These are phyloP conservation scores for Melanophora roralis DNA, from an alignment of 2,888 invertebrate species.

Conservation along the genomic window DNA sequence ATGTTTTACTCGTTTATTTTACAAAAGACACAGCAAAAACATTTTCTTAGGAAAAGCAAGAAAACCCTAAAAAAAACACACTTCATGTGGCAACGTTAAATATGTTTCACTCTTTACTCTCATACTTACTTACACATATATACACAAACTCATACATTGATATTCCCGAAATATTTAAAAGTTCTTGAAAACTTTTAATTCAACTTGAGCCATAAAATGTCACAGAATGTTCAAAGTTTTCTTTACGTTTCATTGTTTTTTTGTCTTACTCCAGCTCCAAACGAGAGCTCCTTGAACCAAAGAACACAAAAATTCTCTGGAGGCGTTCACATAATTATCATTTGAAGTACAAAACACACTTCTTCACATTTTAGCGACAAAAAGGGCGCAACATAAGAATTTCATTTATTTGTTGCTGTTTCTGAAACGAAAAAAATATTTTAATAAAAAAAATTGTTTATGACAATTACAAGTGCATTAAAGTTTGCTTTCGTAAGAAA, in stretches of 20 bases:
- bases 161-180: slow-evolving; percentile 34
- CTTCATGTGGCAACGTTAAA: background rate
- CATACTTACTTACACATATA: background rate
- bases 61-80: slow-evolving; percentile 4
- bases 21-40: background rate
- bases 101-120: background rate
- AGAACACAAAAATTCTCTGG: slow-evolving; percentile 39
- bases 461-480: slow-evolving; percentile 61
- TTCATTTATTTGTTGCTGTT: slow-evolving; percentile 31
- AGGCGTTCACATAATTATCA: slow-evolving; percentile 29
- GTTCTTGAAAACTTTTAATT: slow-evolving; percentile 56
- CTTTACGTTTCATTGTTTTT: slow-evolving; percentile 17
- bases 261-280: background rate
- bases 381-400: slow-evolving; percentile 44
- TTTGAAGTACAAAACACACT: no score
- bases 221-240: slow-evolving; percentile 53
- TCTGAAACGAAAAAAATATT: background rate
- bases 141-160: background rate
- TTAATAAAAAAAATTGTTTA: slow-evolving; percentile 46
- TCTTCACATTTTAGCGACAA: slow-evolving; percentile 16
- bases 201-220: slow-evolving; percentile 57
- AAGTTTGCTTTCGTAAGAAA: slow-evolving; percentile 35
- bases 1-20: slow-evolving; percentile 51
- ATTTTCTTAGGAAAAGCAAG: slow-evolving; percentile 3
- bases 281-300: slow-evolving; percentile 10